These are phyloP conservation scores for Dryocosmus kuriphilus DNA, from an alignment of 2,888 invertebrate genomes.

Conservation along the genomic window DNA sequence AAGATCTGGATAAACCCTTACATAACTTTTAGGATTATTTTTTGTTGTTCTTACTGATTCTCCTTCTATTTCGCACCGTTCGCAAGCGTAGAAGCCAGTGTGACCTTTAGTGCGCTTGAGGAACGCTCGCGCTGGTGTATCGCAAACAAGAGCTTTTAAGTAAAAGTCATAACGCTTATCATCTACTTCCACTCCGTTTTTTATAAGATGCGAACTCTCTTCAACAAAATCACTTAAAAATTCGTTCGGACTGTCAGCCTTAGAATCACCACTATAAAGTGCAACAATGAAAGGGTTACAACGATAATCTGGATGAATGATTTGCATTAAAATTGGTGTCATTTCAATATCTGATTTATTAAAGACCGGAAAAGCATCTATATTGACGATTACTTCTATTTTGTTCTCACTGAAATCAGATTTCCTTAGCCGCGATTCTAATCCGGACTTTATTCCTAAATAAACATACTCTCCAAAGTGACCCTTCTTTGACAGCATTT, in stretches of 20 bases:
- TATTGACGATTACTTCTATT: constrained; percentile 3
- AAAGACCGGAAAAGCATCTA: not conserved
- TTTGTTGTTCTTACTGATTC: constrained; percentile 23
- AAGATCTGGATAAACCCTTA: constrained; percentile 43
- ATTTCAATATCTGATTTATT: constrained; percentile 3
- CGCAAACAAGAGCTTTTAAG: constrained; percentile 47
- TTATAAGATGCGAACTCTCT: constrained; percentile 35
- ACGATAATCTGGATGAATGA: constrained; percentile 15
- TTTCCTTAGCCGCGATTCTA: not conserved
- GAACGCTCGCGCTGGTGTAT: constrained; percentile 52
- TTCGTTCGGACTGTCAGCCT: constrained; percentile 38
- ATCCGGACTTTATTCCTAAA: not conserved
- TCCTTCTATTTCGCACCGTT: constrained; percentile 45
- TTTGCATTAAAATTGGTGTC: constrained; percentile 2
- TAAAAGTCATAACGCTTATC: constrained; percentile 43
- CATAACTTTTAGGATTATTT: not conserved
- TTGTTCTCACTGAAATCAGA: not conserved
- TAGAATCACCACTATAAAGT: constrained; percentile 44
- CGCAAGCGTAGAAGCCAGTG: constrained; percentile 53
- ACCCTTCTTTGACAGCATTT: not conserved
- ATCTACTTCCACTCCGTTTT: constrained; percentile 43
- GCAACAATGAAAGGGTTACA: constrained; percentile 44
- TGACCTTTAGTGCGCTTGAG: constrained; percentile 51
- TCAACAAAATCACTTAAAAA: constrained; percentile 42
- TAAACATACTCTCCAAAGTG: not conserved